phyloP scores from a whole-genome alignment of 2,888 invertebrate species.

The Dryobotodes eremita region DNA sequence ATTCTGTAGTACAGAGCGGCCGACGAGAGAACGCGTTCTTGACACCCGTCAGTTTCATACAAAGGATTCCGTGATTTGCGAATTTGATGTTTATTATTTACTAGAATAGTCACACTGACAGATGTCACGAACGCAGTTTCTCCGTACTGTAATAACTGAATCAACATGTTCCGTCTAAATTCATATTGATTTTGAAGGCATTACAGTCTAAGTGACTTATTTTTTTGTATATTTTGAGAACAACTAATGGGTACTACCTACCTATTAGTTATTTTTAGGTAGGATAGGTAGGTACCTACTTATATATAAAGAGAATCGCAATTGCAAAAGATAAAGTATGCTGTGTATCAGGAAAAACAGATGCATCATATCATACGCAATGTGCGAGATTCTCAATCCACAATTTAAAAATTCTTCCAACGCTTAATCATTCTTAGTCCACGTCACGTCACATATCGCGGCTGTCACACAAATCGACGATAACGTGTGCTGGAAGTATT shows the following conservation, averaged over 20 bases:
- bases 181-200: neutral
- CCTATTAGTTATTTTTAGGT: no score
- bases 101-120: no score
- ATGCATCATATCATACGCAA: neutral
- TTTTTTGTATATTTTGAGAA: neutral
- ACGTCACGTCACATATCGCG: neutral
- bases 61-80: no score
- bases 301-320: neutral
- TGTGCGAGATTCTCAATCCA: neutral
- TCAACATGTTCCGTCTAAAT: neutral
- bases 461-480: neutral
- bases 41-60: no score
- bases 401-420: neutral
- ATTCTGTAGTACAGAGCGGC: neutral
- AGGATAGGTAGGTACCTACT: no score
- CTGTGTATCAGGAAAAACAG: no score
- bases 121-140: no score
- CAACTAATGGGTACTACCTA: neutral
- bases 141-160: neutral
- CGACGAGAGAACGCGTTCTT: no score
- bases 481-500: constrained; percentile 2
- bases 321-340: no score
- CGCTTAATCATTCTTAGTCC: neutral
- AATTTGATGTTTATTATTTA: no score
- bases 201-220: neutral